Evolutionary conservation across 2,113 vertebrate species (phyloP), one percentile per base, ranked within the genome.

Genomic region (Epinephelus cyanopodus): DNA sequence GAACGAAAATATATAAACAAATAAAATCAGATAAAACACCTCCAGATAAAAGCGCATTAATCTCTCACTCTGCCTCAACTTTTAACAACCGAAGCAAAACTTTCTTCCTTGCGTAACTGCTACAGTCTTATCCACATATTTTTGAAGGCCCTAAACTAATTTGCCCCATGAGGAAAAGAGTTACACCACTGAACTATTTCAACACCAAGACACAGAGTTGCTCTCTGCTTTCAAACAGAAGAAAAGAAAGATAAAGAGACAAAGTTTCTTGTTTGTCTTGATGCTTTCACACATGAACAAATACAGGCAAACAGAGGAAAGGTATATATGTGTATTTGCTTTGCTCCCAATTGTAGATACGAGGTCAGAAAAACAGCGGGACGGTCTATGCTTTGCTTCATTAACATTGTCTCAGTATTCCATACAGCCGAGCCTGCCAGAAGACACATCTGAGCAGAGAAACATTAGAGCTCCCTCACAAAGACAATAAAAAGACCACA

Each of bases 291-390:
- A 29, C 23, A 33, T 19, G 15, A 52, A 64, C 63, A 77, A 42
- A 67, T 21, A 27, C 37, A 58, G 19, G 39, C 54, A 56, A 54
- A 65, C 18, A 45, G 2, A 63, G 29, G 47, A n/a, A 48, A 62
- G 11, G 45, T 69, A 56, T 73, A 21, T 29, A 18, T 48, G 61
- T 74, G 53, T 63, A 21, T 63, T 74, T 52, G 56, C 19, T 69
- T 53, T 45, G 50, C 68, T 82, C 37, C 23, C 14, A 45, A 21
- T 58, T 53, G 52, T 19, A 58, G 25, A 42, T 64, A 37, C 3
- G 11, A 76, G 65, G 67, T 67, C 72, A 67, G 72, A 77, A 81
- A 71, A 76, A 74, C 73, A 69, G 48, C 4, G 1, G 47, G 68
- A 23, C 42, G 47, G 52, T 68, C 19, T 67, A 11, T 27, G 33